phyloP scores from a whole-genome alignment of 1,140 invertebrate species.

The Bombus waltoni region DNA sequence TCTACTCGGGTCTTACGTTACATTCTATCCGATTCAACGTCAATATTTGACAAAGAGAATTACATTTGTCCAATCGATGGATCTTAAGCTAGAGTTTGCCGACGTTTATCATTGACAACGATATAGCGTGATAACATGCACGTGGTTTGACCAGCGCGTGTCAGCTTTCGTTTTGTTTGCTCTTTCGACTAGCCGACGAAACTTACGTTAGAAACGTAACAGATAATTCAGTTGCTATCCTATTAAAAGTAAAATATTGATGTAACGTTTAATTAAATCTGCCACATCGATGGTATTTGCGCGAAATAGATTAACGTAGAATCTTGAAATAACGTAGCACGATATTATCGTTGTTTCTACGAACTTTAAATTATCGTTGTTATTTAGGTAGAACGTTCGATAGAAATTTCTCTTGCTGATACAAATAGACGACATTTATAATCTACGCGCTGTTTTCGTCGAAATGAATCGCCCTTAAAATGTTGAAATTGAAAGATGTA shows the following conservation, averaged over 20 bases:
- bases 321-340: background rate
- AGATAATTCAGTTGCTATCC: background rate
- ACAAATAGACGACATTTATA: too few relatives aligned
- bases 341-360: background rate
- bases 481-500: too few relatives aligned
- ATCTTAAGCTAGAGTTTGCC: background rate
- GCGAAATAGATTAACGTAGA: background rate
- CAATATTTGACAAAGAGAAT: conserved; percentile 8
- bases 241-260: background rate
- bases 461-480: too few relatives aligned
- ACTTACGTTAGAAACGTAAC: background rate
- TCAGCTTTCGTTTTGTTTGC: background rate
- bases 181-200: background rate
- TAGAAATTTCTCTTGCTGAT: background rate
- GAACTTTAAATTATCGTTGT: background rate
- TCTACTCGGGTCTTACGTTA: background rate
- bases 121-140: background rate
- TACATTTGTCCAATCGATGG: background rate
- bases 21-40: background rate
- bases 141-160: background rate
- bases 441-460: too few relatives aligned
- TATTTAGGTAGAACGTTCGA: background rate
- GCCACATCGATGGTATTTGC: background rate
- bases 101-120: background rate
- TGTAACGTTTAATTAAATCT: background rate